Percentiles rank a stretch among this genome's conserved stretches.
Evolutionary conservation across 2,113 vertebrate genomes (phyloP).

Genomic region (Oxygymnocypris stewartii): DNA sequence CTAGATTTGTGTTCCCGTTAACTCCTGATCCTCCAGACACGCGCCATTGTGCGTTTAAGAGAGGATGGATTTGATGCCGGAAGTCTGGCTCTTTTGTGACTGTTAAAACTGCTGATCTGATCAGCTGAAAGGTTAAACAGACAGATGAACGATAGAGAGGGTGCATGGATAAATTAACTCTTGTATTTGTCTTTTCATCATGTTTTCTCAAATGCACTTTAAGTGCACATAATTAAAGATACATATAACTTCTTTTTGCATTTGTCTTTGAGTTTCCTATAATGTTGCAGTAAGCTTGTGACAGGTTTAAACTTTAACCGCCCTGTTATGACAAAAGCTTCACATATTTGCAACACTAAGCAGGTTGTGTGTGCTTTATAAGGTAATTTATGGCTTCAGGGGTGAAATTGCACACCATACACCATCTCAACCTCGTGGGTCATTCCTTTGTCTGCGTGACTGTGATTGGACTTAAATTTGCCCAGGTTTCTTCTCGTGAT

Average conservation of each 20-base stretch:
- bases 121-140: slow-evolving; percentile 39
- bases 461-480: slow-evolving; percentile 12
- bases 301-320: slow-evolving; percentile 20
- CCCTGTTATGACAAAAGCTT: neutral
- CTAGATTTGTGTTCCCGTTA: neutral
- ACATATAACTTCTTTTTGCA: neutral
- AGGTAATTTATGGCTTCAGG: slow-evolving; percentile 10
- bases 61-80: slow-evolving; percentile 39
- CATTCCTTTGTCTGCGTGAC: slow-evolving; percentile 13
- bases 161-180: neutral
- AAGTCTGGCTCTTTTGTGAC: slow-evolving; percentile 45
- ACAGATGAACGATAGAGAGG: slow-evolving; percentile 10
- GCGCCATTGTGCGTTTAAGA: slow-evolving; percentile 19
- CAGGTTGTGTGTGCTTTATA: slow-evolving; percentile 2
- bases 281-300: neutral
- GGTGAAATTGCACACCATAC: neutral
- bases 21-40: neutral
- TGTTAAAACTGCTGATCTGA: slow-evolving; percentile 46
- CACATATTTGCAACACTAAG: slow-evolving; percentile 1
- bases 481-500: neutral
- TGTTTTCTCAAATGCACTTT: neutral
- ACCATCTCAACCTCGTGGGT: neutral
- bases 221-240: neutral
- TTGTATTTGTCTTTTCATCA: neutral
- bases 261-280: neutral